These are phyloP conservation scores for Drosophila subsilvestris DNA, from an alignment of 2,888 invertebrate genomes.

Conservation along the genomic window DNA sequence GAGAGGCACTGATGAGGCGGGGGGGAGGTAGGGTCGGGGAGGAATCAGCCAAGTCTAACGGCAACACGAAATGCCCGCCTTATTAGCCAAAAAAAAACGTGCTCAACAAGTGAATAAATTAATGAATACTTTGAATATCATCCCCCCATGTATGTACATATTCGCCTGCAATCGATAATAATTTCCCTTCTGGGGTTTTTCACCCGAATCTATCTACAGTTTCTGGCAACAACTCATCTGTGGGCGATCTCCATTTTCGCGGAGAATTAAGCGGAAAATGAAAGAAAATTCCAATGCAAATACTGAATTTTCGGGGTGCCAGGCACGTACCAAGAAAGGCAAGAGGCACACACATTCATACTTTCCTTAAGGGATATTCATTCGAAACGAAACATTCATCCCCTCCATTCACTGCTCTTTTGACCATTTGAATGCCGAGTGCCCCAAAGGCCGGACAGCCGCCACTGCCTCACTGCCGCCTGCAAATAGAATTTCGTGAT, in stretches of 20 bases:
- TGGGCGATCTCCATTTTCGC: background rate
- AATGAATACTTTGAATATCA: constrained; percentile 11
- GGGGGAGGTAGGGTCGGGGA: background rate
- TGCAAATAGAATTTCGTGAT: constrained; percentile 43
- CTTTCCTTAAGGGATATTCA: constrained; percentile 1
- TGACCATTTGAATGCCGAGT: background rate
- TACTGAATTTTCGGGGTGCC: constrained; percentile 14
- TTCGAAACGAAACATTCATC: background rate
- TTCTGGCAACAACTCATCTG: background rate
- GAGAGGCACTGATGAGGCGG: constrained; percentile 1
- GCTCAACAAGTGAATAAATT: constrained; percentile 44
- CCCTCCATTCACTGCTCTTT: background rate
- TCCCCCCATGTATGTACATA: background rate
- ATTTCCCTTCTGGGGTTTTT: background rate
- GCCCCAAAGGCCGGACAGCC: background rate
- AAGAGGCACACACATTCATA: background rate
- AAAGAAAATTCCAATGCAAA: constrained; percentile 39
- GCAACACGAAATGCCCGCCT: background rate
- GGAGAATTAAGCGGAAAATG: constrained; percentile 13
- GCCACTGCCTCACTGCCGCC: constrained; percentile 10
- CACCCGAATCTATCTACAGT: background rate
- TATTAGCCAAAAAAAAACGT: constrained; percentile 8
- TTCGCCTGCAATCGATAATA: background rate
- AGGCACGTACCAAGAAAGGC: constrained; percentile 37
- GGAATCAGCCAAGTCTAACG: background rate